phyloP scores from a whole-genome alignment of 2,797 vertebrate genomes.

The Crenuchus spilurus region DNA sequence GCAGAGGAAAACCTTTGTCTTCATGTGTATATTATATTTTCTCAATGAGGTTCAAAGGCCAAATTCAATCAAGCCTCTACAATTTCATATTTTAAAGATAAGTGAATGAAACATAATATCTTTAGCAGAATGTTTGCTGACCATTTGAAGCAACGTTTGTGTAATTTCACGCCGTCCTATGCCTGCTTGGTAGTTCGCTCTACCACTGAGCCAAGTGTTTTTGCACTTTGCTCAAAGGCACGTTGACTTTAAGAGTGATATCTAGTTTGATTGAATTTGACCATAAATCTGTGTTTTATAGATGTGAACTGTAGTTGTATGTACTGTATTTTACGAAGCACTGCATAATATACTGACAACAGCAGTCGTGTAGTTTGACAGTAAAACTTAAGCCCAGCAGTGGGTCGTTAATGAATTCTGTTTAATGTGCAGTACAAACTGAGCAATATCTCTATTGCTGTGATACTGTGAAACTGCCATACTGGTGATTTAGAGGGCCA shows the following conservation, averaged over 20 bases:
- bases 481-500: constrained; percentile 37
- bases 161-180: neutral
- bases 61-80: constrained; percentile 34
- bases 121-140: constrained; percentile 3
- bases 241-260: constrained; percentile 13
- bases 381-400: constrained; percentile 65
- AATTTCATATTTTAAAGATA: neutral
- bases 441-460: constrained; percentile 74
- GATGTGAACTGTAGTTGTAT: constrained; percentile 33
- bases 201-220: neutral
- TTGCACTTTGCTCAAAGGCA: constrained; percentile 12
- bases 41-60: constrained; percentile 4
- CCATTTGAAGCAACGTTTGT: neutral
- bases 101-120: neutral
- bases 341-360: constrained; percentile 44
- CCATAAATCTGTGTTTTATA: constrained; percentile 35
- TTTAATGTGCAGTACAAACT: constrained; percentile 71
- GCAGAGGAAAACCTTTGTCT: constrained; percentile 15
- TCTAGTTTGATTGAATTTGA: constrained; percentile 51
- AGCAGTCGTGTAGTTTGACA: constrained; percentile 33
- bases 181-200: constrained; percentile 14
- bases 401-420: constrained; percentile 69
- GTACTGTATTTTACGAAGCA: constrained; percentile 41
- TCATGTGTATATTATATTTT: constrained; percentile 28
- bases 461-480: constrained; percentile 61